Percentiles rank a stretch among this genome's conserved stretches.
phyloP scores from a whole-genome alignment of 2,113 vertebrate genomes.

The Pitta sordida region DNA sequence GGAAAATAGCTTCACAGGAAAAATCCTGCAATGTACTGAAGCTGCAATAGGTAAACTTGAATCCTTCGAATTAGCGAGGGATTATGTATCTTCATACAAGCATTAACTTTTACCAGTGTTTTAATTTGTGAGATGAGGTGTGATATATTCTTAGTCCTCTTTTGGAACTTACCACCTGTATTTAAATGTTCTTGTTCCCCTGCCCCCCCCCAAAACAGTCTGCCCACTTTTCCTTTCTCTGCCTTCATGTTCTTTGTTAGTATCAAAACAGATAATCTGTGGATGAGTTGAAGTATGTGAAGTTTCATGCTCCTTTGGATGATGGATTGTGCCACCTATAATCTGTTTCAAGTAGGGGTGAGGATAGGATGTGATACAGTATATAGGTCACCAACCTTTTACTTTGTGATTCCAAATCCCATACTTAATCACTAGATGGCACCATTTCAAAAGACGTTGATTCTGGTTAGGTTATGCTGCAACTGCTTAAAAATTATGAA shows the following conservation, averaged over 20 bases:
- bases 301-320: neutral
- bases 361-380: accelerated
- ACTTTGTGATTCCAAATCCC: neutral
- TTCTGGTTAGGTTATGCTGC: neutral
- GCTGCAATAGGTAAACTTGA: too few relatives aligned
- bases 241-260: neutral
- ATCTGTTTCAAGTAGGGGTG: neutral
- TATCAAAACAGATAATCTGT: neutral
- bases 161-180: neutral
- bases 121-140: neutral
- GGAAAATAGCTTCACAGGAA: too few relatives aligned
- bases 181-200: neutral
- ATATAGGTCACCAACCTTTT: neutral
- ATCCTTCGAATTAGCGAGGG: too few relatives aligned
- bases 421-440: constrained; percentile 20
- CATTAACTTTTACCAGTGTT: neutral
- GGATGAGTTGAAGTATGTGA: neutral
- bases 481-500: neutral
- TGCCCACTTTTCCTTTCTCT: neutral
- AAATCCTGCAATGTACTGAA: too few relatives aligned
- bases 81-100: neutral
- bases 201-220: too few relatives aligned
- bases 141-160: neutral
- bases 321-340: neutral
- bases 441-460: neutral